phyloP scores from a whole-genome alignment of 1,140 invertebrate species.

The Zaprionus tsacasi region DNA sequence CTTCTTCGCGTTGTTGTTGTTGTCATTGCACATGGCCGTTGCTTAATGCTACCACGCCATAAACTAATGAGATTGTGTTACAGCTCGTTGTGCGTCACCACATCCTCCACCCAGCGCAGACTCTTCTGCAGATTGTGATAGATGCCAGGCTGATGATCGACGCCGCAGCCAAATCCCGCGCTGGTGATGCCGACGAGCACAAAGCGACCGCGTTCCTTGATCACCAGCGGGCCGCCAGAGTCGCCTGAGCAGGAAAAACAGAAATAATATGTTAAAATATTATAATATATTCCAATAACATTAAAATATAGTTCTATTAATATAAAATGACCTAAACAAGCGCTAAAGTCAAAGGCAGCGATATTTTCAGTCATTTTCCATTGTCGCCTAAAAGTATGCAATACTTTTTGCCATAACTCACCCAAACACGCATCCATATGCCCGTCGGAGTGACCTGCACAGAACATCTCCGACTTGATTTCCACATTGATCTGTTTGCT shows the following conservation, averaged over 20 bases:
- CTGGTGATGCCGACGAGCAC: constrained; percentile 93
- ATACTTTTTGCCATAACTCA: constrained; percentile 69
- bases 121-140: constrained; percentile 91
- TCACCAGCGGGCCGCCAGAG: constrained; percentile 92
- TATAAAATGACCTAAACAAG: too few species aligned
- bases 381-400: constrained; percentile 51
- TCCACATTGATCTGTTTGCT: constrained; percentile 91
- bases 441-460: constrained; percentile 92
- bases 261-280: neutral
- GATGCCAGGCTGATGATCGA: constrained; percentile 94
- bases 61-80: constrained; percentile 78
- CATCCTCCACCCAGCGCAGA: constrained; percentile 88
- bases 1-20: constrained; percentile 16
- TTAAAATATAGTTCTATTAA: too few species aligned
- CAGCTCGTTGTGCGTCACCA: constrained; percentile 74
- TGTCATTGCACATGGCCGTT: constrained; percentile 71
- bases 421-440: constrained; percentile 92
- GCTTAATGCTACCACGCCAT: constrained; percentile 68
- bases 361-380: constrained; percentile 17
- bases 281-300: too few species aligned
- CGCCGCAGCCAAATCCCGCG: constrained; percentile 93
- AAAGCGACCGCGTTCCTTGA: constrained; percentile 87
- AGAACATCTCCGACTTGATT: constrained; percentile 90
- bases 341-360: neutral
- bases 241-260: constrained; percentile 86